Evolutionary conservation across 2,888 invertebrate genomes (phyloP), one percentile per base, ranked within the genome.

Genomic region (Bellardia pandia): DNA sequence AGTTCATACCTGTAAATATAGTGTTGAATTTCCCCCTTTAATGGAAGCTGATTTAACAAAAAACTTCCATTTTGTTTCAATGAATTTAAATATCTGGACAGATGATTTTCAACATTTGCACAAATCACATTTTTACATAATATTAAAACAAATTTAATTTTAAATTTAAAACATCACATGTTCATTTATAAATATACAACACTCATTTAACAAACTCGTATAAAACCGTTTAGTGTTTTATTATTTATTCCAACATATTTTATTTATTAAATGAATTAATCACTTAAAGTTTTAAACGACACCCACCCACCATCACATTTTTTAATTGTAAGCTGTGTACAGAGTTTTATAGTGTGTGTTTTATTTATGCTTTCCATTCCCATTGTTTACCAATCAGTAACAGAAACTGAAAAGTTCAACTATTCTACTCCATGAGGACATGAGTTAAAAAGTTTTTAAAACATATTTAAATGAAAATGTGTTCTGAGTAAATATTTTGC

Each of bases 231-330:
- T 45, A 45, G 11, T 13, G 13, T 45, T 45, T 45, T 11, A 45
- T 45, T 45, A 45, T 45, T 9, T 58, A 9, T 30, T 13, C 58
- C 58, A 62, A 62, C 53, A n/a, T 53, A 13, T 48, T 51, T 66
- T 62, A 62, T 60, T 60, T 60, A 60, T 60, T 60, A 37, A 79
- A 62, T 62, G 11, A 37, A 79, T 62, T 79, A 79, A 79, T 79
- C 60, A 79, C 40, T 79, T 71, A 30, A 71, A 79, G 37, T 69
- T 48, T 79, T 23, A 53, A 79, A 71, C 53, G 71, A 23, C 60
- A 58, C 56, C 53, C 53, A 79, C 51, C 37, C 37, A 30, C 45
- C 56, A 37, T 58, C 48, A 68, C 37, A 45, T 58, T 74, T 68
- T 14, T 75, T 75, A 56, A 60, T 58, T 51, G 11, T 5, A n/a